phyloP scores from a whole-genome alignment of 2,113 vertebrate genomes.

The Pollachius pollachius region DNA sequence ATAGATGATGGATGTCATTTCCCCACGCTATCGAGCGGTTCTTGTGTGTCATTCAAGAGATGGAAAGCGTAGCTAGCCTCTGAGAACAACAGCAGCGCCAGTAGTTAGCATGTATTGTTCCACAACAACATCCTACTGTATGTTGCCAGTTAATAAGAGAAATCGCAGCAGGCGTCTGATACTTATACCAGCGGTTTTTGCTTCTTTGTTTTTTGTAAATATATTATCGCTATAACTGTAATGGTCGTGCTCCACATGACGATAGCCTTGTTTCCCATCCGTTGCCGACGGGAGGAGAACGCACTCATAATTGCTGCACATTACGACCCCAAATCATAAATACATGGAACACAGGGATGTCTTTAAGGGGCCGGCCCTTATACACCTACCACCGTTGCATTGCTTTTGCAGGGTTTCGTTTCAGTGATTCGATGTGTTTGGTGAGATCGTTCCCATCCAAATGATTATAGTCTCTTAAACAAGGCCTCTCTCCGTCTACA shows the following conservation, averaged over 20 bases:
- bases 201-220: not conserved
- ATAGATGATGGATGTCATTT: not conserved
- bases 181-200: not conserved
- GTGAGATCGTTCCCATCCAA: conserved; percentile 23
- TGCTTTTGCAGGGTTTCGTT: not conserved
- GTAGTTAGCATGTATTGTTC: not conserved
- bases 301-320: too few relatives aligned
- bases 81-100: conserved; percentile 12
- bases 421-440: conserved; percentile 34
- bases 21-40: not conserved
- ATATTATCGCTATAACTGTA: too few relatives aligned
- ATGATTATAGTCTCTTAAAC: conserved; percentile 52
- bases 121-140: too few relatives aligned
- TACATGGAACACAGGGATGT: too few relatives aligned
- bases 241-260: not conserved
- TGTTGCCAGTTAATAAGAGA: too few relatives aligned
- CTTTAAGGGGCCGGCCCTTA: not conserved
- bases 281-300: not conserved
- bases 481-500: conserved; percentile 39
- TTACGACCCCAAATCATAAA: not conserved
- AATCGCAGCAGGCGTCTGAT: not conserved
- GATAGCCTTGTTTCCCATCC: conserved; percentile 1
- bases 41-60: conserved; percentile 35
- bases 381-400: not conserved
- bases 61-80: conserved; percentile 50